Conservation (phyloP, 2,888 invertebrate genomes). For the Cephus spinipes region DNA sequence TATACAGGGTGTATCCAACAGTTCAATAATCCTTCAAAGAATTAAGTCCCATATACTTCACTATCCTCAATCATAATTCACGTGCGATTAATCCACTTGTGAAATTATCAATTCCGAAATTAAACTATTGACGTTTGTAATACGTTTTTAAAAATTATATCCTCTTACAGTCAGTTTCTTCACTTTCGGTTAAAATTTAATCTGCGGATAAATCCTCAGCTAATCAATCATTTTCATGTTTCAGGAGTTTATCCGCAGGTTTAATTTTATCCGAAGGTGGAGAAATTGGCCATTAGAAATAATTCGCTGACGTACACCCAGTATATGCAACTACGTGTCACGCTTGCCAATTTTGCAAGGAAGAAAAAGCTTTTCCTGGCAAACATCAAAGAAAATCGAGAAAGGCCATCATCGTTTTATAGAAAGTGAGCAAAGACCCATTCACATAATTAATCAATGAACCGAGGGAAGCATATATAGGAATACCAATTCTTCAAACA, state of each 20-base stretch:
- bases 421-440: not conserved
- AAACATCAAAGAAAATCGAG: not conserved
- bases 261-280: no score
- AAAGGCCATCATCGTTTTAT: not conserved
- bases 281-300: not conserved
- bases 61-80: not conserved
- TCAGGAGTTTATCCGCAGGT: no score
- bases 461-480: not conserved
- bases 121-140: not conserved
- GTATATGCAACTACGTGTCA: not conserved
- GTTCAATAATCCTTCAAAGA: not conserved
- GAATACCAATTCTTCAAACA: not conserved
- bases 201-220: no score
- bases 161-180: no score
- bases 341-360: not conserved
- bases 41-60: not conserved
- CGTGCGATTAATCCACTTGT: not conserved
- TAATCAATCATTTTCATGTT: no score
- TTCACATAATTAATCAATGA: not conserved
- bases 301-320: not conserved
- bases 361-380: not conserved
- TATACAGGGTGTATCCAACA: not conserved
- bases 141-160: not conserved
- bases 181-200: no score
- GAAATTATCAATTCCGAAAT: not conserved